Conservation (phyloP, 1,140 invertebrate genomes). For the Scaptodrosophila lebanonensis region DNA sequence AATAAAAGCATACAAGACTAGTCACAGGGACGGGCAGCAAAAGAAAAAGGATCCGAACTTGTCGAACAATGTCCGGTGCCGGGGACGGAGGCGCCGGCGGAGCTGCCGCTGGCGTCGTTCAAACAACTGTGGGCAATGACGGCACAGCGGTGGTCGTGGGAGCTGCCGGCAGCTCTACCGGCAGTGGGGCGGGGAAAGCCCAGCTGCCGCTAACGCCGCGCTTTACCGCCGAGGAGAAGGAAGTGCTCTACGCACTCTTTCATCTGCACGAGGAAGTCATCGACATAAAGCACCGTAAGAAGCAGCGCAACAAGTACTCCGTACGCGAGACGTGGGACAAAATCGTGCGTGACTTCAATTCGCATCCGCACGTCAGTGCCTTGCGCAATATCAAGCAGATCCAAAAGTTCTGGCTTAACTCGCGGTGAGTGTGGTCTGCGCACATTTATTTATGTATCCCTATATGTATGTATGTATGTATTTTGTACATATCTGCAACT, state of each 20-base stretch:
- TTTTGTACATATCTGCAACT: too few relatives aligned
- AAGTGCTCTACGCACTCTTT: slow-evolving; percentile 67
- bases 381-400: slow-evolving; percentile 74
- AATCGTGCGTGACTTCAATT: slow-evolving; percentile 71
- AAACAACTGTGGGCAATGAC: slow-evolving; percentile 22
- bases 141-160: slow-evolving; percentile 23
- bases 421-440: too few relatives aligned
- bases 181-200: slow-evolving; percentile 2
- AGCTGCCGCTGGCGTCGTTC: slow-evolving; percentile 22
- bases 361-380: slow-evolving; percentile 59
- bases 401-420: slow-evolving; percentile 76
- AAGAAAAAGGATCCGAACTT: slow-evolving; percentile 25
- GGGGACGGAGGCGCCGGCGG: slow-evolving; percentile 33
- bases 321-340: slow-evolving; percentile 75
- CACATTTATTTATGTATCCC: neutral
- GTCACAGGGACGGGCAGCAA: slow-evolving; percentile 5
- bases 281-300: slow-evolving; percentile 72
- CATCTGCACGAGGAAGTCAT: slow-evolving; percentile 72
- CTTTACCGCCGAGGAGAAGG: slow-evolving; percentile 72
- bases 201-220: slow-evolving; percentile 67
- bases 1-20: slow-evolving; percentile 1
- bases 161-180: slow-evolving; percentile 17
- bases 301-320: slow-evolving; percentile 69
- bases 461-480: too few relatives aligned
- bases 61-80: slow-evolving; percentile 32